These are phyloP conservation scores for Microctonus aethiopoides DNA, from an alignment of 2,888 invertebrate species.

Conservation along the genomic window DNA sequence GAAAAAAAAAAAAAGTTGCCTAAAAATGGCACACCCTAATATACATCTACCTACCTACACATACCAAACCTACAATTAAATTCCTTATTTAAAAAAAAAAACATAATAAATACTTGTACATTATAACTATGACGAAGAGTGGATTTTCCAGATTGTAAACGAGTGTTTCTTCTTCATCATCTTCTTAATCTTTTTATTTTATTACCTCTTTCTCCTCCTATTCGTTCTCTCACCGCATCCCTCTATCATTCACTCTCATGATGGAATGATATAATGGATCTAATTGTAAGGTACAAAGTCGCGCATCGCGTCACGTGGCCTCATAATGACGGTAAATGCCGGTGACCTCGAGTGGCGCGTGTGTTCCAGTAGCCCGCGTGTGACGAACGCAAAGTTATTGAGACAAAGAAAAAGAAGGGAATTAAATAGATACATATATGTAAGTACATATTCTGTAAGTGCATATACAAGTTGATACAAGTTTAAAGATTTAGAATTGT, in stretches of 20 bases:
- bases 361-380: constrained; percentile 23
- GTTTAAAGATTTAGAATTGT: too few species aligned
- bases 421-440: neutral
- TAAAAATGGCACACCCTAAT: too few species aligned
- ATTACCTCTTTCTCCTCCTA: constrained; percentile 3
- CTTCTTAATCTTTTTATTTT: neutral
- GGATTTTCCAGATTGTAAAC: neutral
- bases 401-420: neutral
- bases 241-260: neutral
- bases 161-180: neutral
- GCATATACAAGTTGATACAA: too few species aligned
- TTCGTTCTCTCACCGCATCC: neutral
- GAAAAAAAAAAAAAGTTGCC: too few species aligned
- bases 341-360: constrained; percentile 27
- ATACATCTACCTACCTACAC: neutral
- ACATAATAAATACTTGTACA: neutral
- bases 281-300: constrained; percentile 34
- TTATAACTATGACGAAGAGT: neutral
- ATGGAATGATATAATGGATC: constrained; percentile 37
- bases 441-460: constrained; percentile 48
- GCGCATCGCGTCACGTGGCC: constrained; percentile 27
- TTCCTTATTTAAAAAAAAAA: neutral
- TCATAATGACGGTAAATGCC: constrained; percentile 39
- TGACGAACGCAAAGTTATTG: neutral
- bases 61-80: neutral